Base-by-base conservation (phyloP, 92 coral and sea anemone genomes). In the Chrysogorgia sp. region DNA sequence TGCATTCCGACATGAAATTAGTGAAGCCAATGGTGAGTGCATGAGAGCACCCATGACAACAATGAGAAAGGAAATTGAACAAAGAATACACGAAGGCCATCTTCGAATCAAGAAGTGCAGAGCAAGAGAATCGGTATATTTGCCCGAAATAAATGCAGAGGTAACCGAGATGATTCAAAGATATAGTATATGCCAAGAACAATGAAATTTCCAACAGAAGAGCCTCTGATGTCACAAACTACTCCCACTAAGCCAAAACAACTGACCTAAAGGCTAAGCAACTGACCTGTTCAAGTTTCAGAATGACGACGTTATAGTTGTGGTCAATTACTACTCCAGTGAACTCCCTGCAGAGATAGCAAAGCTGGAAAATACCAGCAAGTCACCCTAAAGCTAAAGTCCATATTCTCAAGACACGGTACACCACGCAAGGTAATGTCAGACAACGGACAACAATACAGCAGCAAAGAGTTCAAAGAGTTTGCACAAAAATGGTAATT, bases 401-500 rank as follows among this genome's bases (percentile, higher is more conserved):
- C 22, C 7, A 17, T 17, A 6, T 52, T 52, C 26, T 17, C 59
- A 7, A 52, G 59, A 17, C 59, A 52, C 17, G 59, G 59, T 17
- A 52, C 17, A 52, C 59, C 59, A 4, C 6, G 6, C 8, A 23
- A 6, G 26, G 21, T 17, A 20, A 20, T 52, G 7, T 17, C 22
- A 7, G 59, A 52, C 59, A 52, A 52, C 59, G 59, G 59, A 52
- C 59, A 3, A 52, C 59, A 17, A 17, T 52, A 52, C 59, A 5
- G 5, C 59, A 17, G 22, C 21, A 23, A 52, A 23, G 59, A 6
- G 7, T 52, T 17, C 20, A 20, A 6, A 5, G 17, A 52, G 14
- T 61, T 61, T 21, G 67, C 67, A 61, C 34, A 6, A 10, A 25
- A 61, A 29, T 61, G 29, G 76, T 13, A 32, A 33, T 15, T 61